Base-by-base conservation (phyloP, 1,140 invertebrate genomes). In the Drosophila athabasca region DNA sequence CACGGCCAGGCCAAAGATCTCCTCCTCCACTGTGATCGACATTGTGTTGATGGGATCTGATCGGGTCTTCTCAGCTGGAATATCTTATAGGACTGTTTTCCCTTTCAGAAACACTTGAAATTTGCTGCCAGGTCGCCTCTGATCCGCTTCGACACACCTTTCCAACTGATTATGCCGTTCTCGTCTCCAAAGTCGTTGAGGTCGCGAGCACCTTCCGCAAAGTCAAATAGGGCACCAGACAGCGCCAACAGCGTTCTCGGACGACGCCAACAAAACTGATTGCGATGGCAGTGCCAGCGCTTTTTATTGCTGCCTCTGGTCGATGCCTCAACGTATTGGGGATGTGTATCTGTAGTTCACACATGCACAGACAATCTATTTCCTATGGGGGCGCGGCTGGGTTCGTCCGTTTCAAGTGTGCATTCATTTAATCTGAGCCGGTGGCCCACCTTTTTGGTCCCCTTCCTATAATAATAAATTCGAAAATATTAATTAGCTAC, bases 1-100 rank as follows among this genome's bases (percentile, higher is more conserved):
- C 31, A 81, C 75, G 29, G 70, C 76, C 54, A 71, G 24, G 46
- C 90, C 90, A 62, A 91, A 91, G 45, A 78, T 77, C 57, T 91
- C 90, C 45, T 91, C 83, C 53, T 82, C 75, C 9, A 87, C 15
- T 41, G 43, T 59, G 8, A 87, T 51, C 11, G 79, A 19, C 83
- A 85, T 82, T 43, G 45, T 46, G 31, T 59, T 45, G 43, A 9
- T 3, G 15, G 5, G 4, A 26, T 26, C 4, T 26, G 24, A 26
- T 26, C 24, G 24, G 24, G 13, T 55, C 50, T 69, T 39, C 11
- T 11, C 35, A 67, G 24, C 60, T 51, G 41, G 54, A 48, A 58
- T 39, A 44, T 59, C 26, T 82, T 29, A 44, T 41, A 64, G 35
- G 43, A 31, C 46, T 75, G 15, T 62, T 61, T 72, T 41, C 19